Base-by-base conservation (phyloP, 2,797 vertebrate genomes). In the Melanotaenia parkinsoni region DNA sequence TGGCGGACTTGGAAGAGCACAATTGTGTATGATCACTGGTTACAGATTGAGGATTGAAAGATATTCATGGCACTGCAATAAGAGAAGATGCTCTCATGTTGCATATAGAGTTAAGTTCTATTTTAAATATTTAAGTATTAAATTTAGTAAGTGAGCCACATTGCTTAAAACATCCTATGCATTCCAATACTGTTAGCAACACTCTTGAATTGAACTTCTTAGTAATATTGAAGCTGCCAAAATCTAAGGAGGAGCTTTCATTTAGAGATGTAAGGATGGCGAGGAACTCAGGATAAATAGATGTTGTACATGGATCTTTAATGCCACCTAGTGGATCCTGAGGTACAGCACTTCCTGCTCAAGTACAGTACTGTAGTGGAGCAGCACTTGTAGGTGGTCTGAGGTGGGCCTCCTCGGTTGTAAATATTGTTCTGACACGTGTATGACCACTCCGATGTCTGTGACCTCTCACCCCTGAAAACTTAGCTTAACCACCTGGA, bases 351-450 rank as follows among this genome's bases (percentile, higher is more conserved):
- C 67, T 58, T 38, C 54, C 40, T 59, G 54, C 57, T 54, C 61
- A 57, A 53, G 72, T 73, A 70, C 67, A 35, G 67, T 63, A 65
- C 24, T 63, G 59, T 16, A 37, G 50, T 37, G 43, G 76, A 65
- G 2, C 69, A 81, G 60, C 66, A 80, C 65, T 70, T 71, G 88
- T 89, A 91, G 93, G 92, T 92, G 90, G 91, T 92, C 91, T 65
- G 70, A 86, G 76, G 66, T 86, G 89, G 88, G 87, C 89, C 89
- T 86, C 89, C 80, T 47, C 79, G 66, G 86, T 88, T 92, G 92
- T 91, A 91, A 92, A 93, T 91, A 91, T 58, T 82, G 81, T 71
- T 87, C 85, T 88, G 84, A 93, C 91, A 91, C 82, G 90, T 86
- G 92, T 90, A 86, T 86, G 92, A 91, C 88, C 90, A 87, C 90